These are phyloP conservation scores for Cryptotermes secundus DNA, from an alignment of 1,140 invertebrate genomes.

Conservation along the genomic window DNA sequence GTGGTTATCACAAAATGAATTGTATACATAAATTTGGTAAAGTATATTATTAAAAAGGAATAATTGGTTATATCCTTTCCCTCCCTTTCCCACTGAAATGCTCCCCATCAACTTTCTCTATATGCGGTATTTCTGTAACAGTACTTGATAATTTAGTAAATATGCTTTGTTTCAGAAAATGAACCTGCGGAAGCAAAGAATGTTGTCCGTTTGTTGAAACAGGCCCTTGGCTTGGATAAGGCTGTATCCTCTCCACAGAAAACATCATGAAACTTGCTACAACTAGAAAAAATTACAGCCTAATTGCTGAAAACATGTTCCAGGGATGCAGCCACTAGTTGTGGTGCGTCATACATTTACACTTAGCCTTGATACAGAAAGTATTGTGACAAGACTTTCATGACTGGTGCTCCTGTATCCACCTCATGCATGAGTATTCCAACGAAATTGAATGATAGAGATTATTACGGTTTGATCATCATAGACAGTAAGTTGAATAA, in stretches of 20 bases:
- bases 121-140: not conserved
- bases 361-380: not conserved
- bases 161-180: not conserved
- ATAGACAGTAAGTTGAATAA: not conserved
- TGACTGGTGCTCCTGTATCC: not conserved
- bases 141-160: not conserved
- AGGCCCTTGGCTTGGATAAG: conserved; percentile 18
- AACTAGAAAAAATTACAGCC: not conserved
- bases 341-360: not conserved
- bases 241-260: not conserved
- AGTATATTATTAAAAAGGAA: no score
- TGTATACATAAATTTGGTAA: no score
- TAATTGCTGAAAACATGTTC: not conserved
- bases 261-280: conserved; percentile 19
- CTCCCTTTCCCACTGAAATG: no score
- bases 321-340: not conserved
- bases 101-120: no score
- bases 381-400: not conserved
- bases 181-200: conserved; percentile 28
- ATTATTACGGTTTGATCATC: not conserved
- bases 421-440: no score
- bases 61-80: no score
- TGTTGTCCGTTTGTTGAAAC: conserved; percentile 25
- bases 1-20: no score
- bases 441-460: no score